phyloP scores from a whole-genome alignment of 2,888 invertebrate species.

The Hedychridium roseum region DNA sequence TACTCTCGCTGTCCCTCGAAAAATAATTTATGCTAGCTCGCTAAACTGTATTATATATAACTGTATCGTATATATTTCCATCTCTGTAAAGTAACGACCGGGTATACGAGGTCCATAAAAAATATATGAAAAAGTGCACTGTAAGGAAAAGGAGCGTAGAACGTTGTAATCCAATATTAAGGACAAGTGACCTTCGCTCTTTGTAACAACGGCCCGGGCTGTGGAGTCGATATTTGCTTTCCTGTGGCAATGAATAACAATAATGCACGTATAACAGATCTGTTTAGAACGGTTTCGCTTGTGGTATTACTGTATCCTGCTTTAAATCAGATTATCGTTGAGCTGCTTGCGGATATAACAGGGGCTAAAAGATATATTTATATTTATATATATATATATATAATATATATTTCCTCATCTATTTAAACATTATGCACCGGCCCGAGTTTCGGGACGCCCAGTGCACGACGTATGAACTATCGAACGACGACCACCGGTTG shows the following conservation, averaged over 20 bases:
- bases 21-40: too few species aligned
- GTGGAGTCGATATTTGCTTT: slow-evolving; percentile 49
- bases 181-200: too few species aligned
- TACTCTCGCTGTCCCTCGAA: too few species aligned
- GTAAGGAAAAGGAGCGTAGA: too few species aligned
- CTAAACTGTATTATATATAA: too few species aligned
- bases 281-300: slow-evolving; percentile 48
- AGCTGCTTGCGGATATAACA: slow-evolving; percentile 42
- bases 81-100: too few species aligned
- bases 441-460: slow-evolving; percentile 27
- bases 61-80: too few species aligned
- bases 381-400: too few species aligned
- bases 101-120: too few species aligned
- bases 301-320: slow-evolving; percentile 43
- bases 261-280: slow-evolving; percentile 50
- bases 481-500: slow-evolving; percentile 29
- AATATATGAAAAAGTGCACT: too few species aligned
- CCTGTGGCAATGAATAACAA: slow-evolving; percentile 48
- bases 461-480: slow-evolving; percentile 28
- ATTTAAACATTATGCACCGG: slow-evolving; percentile 44
- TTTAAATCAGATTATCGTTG: slow-evolving; percentile 45
- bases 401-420: too few species aligned
- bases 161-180: too few species aligned
- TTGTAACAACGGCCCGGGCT: slow-evolving; percentile 49
- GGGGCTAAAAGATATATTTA: slow-evolving; percentile 18